Base-by-base conservation (phyloP, 1,140 invertebrate genomes). In the Drosophila orosa region DNA sequence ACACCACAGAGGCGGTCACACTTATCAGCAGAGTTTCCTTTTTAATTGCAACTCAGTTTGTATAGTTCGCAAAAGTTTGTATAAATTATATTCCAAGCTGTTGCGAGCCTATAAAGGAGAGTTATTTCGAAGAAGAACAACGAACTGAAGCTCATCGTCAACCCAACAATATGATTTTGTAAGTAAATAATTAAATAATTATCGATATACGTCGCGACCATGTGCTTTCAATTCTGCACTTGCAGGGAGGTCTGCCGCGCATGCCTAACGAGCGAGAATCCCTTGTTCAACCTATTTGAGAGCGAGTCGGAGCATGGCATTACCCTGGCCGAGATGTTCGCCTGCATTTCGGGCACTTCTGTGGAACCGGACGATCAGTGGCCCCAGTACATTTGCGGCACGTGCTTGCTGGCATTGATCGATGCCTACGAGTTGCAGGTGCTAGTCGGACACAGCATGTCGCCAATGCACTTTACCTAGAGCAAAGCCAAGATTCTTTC, bases 251-350 rank as follows among this genome's bases (percentile, higher is more conserved):
- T 33, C 12, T 52, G 48, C 12, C 29, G 48, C 48, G 27, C 17
- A 0, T 52, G 48, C 2, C 1, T 12, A 4, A 2, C 0, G 3
- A 7, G 0, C 47, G 0, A 12, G 1, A 1, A 10, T 3, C 25
- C 10, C 0, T 13, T 50, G n/a, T 5, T 29, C 1, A 29, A 50
- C 1, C 17, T 50, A 0, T 52, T 31, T 19, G 27, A 19, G 0
- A 48, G 5, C 2, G 3, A 1, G n/a, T 4, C 27, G 3, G 47
- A 50, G 3, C 6, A 19, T 1, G 17, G 12, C 17, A 13, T 50
- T 0, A 13, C 27, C 5, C 27, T 50, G n/a, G 25, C 45, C 5
- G 10, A 19, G 47, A 31, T 50, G 12, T 52, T 31, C 3, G 0
- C 7, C 48, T 0, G 1, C 1, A 17, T n/a, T n/a, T 7, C 48